These are phyloP conservation scores for Xylota segnis DNA, from an alignment of 2,888 invertebrate species.

Conservation along the genomic window DNA sequence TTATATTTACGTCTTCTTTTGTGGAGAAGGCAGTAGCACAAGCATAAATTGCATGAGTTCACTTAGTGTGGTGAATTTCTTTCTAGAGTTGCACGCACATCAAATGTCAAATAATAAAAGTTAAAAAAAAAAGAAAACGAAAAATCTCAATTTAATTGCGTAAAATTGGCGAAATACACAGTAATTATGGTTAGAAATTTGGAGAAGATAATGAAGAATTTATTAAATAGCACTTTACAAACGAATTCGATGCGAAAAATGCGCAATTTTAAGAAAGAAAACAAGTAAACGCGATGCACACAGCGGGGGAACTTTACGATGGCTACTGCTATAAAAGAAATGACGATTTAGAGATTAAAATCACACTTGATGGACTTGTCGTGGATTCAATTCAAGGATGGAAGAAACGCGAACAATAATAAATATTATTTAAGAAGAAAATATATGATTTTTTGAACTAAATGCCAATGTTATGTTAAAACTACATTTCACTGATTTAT, in stretches of 20 bases:
- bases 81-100: constrained; percentile 60
- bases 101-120: constrained; percentile 67
- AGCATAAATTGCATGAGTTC: constrained; percentile 68
- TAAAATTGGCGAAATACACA: constrained; percentile 20
- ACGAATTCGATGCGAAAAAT: neutral
- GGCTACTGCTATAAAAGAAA: constrained; percentile 12
- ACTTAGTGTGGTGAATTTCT: constrained; percentile 68
- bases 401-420: constrained; percentile 46
- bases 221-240: neutral
- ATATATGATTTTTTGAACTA: constrained; percentile 51
- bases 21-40: constrained; percentile 49
- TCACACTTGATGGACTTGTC: neutral
- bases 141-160: constrained; percentile 35
- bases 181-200: neutral
- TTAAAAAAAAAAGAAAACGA: constrained; percentile 32
- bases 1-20: constrained; percentile 74
- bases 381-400: constrained; percentile 22
- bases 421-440: constrained; percentile 60
- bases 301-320: constrained; percentile 24
- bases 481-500: constrained; percentile 77
- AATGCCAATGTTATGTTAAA: constrained; percentile 70
- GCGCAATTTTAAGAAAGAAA: constrained; percentile 25
- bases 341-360: constrained; percentile 18
- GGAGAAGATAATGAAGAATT: neutral
- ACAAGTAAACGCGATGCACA: constrained; percentile 55